phyloP scores from a whole-genome alignment of 1,140 invertebrate genomes.

The Aphelinus certus region DNA sequence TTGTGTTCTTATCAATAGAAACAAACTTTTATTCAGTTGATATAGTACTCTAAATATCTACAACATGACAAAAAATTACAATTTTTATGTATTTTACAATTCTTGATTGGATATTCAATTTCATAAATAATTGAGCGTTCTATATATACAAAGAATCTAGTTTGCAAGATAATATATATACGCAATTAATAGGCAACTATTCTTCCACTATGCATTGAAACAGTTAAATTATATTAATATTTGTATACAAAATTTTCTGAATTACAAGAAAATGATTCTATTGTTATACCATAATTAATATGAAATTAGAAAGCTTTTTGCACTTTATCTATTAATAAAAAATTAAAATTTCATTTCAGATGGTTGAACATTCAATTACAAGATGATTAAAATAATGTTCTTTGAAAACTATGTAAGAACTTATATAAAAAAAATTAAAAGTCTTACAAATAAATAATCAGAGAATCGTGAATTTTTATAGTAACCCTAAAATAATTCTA shows the following conservation, averaged over 20 bases:
- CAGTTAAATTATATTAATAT: background rate
- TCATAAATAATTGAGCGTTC: slow-evolving; percentile 19
- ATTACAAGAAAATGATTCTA: background rate
- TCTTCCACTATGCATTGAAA: slow-evolving; percentile 10
- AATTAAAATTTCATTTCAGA: background rate
- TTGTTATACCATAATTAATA: slow-evolving; percentile 7
- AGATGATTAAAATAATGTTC: too few relatives aligned
- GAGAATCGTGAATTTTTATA: background rate
- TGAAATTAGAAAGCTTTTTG: slow-evolving; percentile 16
- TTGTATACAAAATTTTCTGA: slow-evolving; percentile 1
- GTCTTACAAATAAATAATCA: background rate
- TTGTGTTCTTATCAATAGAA: slow-evolving; percentile 20
- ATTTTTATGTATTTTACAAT: slow-evolving; percentile 37
- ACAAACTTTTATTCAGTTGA: slow-evolving; percentile 45
- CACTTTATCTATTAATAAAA: slow-evolving; percentile 18
- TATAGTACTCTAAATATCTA: slow-evolving; percentile 43
- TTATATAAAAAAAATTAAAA: slow-evolving; percentile 1
- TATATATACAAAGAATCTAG: slow-evolving; percentile 37
- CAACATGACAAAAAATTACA: slow-evolving; percentile 37
- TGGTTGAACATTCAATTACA: too few relatives aligned
- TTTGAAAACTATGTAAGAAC: too few relatives aligned
- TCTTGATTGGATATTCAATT: slow-evolving; percentile 23
- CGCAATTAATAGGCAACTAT: slow-evolving; percentile 3
- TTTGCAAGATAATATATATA: slow-evolving; percentile 12
- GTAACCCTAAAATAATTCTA: too few relatives aligned